Percentiles rank a stretch among this genome's conserved stretches.
Evolutionary conservation across 1,140 invertebrate genomes (phyloP).

Genomic region (Drosophila equinoxialis): DNA sequence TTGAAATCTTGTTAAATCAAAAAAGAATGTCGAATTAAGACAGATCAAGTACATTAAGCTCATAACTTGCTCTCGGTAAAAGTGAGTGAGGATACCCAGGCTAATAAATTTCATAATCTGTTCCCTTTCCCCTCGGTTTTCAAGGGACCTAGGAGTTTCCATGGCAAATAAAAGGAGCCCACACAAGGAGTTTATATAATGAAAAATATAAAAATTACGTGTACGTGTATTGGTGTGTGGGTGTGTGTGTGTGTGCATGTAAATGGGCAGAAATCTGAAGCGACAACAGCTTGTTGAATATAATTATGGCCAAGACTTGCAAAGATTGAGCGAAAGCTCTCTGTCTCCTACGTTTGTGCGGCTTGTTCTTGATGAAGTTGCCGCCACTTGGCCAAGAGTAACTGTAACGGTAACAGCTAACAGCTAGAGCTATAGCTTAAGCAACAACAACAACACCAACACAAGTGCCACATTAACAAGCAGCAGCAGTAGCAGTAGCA

Average conservation of each 20-base stretch:
- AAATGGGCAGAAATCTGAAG: constrained; percentile 43
- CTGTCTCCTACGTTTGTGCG: constrained; percentile 7
- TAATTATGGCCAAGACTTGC: constrained; percentile 63
- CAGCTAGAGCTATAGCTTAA: constrained; percentile 4
- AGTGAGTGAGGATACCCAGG: constrained; percentile 45
- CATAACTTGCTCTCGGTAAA: constrained; percentile 47
- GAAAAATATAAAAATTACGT: constrained; percentile 20
- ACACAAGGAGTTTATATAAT: constrained; percentile 2
- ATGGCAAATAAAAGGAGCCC: background rate
- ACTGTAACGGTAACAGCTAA: constrained; percentile 39
- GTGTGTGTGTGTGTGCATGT: background rate
- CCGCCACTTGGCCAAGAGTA: constrained; percentile 69
- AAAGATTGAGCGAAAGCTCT: constrained; percentile 64
- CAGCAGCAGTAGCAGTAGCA: constrained; percentile 34
- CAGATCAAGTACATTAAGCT: constrained; percentile 63
- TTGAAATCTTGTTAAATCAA: constrained; percentile 59
- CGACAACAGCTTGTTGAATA: constrained; percentile 81
- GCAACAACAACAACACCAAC: constrained; percentile 17
- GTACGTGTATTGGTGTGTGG: constrained; percentile 26
- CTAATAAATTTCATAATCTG: constrained; percentile 77
- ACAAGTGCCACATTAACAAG: constrained; percentile 58
- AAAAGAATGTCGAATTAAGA: constrained; percentile 60
- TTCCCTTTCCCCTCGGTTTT: background rate
- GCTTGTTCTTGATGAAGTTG: constrained; percentile 66
- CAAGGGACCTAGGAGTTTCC: background rate